These are phyloP conservation scores for Bellardia bayeri DNA, from an alignment of 2,888 invertebrate species.

Conservation along the genomic window DNA sequence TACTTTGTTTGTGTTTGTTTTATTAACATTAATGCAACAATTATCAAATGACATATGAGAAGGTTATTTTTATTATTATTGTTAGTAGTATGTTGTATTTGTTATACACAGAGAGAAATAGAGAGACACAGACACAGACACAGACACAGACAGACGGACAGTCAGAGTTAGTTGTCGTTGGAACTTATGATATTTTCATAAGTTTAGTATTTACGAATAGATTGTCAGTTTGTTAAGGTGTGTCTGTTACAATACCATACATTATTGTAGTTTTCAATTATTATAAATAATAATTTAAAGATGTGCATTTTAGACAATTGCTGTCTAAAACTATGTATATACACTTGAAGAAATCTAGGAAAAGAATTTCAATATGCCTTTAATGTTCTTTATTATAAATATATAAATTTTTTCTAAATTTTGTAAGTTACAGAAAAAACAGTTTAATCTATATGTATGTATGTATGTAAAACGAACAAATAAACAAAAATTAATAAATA, in stretches of 20 bases:
- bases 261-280: constrained; percentile 48
- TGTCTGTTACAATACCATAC: constrained; percentile 53
- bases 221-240: constrained; percentile 54
- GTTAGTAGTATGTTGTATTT: neutral
- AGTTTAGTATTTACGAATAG: constrained; percentile 11
- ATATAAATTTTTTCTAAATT: too few relatives aligned
- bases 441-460: too few relatives aligned
- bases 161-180: neutral
- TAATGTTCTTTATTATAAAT: too few relatives aligned
- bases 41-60: constrained; percentile 66
- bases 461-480: too few relatives aligned
- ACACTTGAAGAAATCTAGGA: constrained; percentile 19
- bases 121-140: neutral
- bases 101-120: neutral
- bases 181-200: constrained; percentile 54
- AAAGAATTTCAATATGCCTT: too few relatives aligned
- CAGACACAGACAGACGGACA: neutral
- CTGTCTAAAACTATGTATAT: neutral
- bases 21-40: constrained; percentile 56
- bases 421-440: too few relatives aligned
- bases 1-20: constrained; percentile 40
- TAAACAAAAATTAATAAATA: too few relatives aligned
- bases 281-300: constrained; percentile 56
- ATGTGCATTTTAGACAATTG: constrained; percentile 61
- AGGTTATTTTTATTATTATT: constrained; percentile 47